phyloP scores from a whole-genome alignment of 2,888 invertebrate genomes.

The Diarsia brunnea region DNA sequence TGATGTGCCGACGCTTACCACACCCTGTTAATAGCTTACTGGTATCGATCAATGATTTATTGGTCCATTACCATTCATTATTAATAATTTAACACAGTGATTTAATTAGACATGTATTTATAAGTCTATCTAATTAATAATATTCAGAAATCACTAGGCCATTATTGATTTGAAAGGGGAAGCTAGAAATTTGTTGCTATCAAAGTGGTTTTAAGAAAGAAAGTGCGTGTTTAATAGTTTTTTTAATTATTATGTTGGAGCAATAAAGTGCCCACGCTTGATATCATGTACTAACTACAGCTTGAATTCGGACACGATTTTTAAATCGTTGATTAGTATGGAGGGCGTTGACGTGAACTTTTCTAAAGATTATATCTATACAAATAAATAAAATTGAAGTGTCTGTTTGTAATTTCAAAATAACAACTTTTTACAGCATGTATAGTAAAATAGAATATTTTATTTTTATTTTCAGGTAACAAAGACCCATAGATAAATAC shows the following conservation, averaged over 20 bases:
- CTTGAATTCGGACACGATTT: conserved; percentile 9
- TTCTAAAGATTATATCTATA: conserved; percentile 6
- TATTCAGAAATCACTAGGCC: conserved; percentile 29
- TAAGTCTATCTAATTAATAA: conserved; percentile 44
- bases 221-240: background rate
- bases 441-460: no score
- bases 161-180: conserved; percentile 36
- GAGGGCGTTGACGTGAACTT: conserved; percentile 36
- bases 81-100: conserved; percentile 53
- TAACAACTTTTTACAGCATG: no score
- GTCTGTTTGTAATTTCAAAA: no score
- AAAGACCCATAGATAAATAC: no score
- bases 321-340: conserved; percentile 17
- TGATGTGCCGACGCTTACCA: conserved; percentile 41
- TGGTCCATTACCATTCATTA: conserved; percentile 57
- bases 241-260: conserved; percentile 6
- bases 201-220: conserved; percentile 7
- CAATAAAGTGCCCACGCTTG: conserved; percentile 14
- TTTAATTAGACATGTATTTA: conserved; percentile 57
- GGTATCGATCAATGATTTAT: conserved; percentile 53
- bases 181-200: background rate
- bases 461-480: no score
- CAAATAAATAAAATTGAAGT: no score
- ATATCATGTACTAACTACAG: background rate
- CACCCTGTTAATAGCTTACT: conserved; percentile 35